Conservation (phyloP, 2,888 invertebrate genomes). For the Amiota mariae region DNA sequence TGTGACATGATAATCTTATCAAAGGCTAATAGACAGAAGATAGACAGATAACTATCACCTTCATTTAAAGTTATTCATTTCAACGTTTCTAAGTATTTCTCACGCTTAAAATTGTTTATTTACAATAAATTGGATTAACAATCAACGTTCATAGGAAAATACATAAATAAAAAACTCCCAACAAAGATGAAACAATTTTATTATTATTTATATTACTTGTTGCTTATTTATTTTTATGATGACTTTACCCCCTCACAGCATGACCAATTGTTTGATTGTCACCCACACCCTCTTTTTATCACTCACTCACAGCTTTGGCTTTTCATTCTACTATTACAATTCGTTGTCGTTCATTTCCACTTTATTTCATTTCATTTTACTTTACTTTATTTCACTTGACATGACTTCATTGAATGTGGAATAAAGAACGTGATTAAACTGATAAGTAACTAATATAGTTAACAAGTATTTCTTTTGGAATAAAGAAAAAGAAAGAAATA, state of each 20-base stretch:
- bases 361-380: background rate
- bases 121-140: constrained; percentile 41
- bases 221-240: constrained; percentile 20
- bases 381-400: background rate
- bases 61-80: no score
- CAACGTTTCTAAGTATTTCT: constrained; percentile 28
- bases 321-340: background rate
- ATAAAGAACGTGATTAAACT: no score
- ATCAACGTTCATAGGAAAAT: constrained; percentile 28
- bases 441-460: no score
- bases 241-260: background rate
- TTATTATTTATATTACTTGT: constrained; percentile 20
- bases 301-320: background rate
- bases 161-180: background rate
- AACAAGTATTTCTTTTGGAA: no score
- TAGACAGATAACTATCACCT: background rate
- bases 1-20: background rate
- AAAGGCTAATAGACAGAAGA: background rate
- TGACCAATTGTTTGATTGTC: background rate
- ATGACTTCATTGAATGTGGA: no score
- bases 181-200: background rate
- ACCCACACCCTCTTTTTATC: background rate
- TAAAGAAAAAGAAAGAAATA: no score
- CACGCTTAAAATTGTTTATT: constrained; percentile 41
- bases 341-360: background rate